Conservation (phyloP, 2,113 vertebrate species). For the Gracilinanus agilis region DNA sequence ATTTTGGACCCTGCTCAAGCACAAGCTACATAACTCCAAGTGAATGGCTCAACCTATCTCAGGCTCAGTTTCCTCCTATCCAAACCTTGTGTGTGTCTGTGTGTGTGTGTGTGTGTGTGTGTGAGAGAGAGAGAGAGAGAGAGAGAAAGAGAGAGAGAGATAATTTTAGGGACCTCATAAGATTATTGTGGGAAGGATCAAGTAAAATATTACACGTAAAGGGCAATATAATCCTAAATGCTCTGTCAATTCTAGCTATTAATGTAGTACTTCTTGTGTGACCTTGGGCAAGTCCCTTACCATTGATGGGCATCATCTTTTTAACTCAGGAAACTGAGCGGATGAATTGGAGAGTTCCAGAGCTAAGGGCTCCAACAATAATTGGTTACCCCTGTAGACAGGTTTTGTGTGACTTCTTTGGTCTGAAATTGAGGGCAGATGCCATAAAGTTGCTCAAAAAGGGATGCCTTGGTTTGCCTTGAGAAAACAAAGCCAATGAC, state of each 20-base stretch:
- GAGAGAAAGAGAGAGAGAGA: no score
- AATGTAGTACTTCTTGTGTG: neutral
- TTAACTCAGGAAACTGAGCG: neutral
- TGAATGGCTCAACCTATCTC: no score
- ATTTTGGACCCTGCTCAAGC: neutral
- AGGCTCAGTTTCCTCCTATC: neutral
- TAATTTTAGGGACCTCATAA: neutral
- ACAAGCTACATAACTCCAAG: neutral
- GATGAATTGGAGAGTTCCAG: neutral
- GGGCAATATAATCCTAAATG: neutral
- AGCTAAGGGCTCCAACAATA: neutral
- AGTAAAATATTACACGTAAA: neutral
- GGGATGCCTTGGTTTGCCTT: neutral
- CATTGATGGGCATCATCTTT: neutral
- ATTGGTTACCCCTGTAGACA: neutral
- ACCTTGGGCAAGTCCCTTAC: neutral
- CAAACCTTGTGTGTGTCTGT: no score
- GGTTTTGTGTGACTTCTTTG: slow-evolving; percentile 26
- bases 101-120: no score
- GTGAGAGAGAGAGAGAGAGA: no score
- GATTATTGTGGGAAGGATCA: neutral
- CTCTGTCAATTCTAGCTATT: neutral
- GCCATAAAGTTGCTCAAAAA: neutral
- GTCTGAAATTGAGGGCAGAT: slow-evolving; percentile 54
- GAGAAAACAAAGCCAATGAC: neutral